phyloP scores from a whole-genome alignment of 2,113 vertebrate species.

The Podarcis raffonei region DNA sequence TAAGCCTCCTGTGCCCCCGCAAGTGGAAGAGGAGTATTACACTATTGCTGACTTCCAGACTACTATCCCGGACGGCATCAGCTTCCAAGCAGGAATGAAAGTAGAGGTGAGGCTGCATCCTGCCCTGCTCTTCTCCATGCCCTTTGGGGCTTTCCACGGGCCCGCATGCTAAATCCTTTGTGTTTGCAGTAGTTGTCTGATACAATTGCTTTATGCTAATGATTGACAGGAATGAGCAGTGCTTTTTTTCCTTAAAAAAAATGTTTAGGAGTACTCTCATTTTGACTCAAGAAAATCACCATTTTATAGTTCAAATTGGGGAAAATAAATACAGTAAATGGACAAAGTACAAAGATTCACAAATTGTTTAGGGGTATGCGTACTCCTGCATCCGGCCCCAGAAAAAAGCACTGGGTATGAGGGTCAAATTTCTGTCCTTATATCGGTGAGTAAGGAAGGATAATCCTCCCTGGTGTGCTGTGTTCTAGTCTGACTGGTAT shows the following conservation, averaged over 20 bases:
- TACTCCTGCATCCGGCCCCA: no score
- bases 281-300: no score
- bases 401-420: neutral
- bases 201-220: neutral
- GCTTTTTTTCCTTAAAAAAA: rapidly evolving
- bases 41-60: slow-evolving; percentile 99
- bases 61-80: slow-evolving; percentile 96
- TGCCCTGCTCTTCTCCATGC: neutral
- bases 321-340: no score
- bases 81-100: slow-evolving; percentile 96
- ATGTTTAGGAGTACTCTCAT: no score
- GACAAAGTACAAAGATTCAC: no score
- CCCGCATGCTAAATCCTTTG: rapidly evolving
- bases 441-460: neutral
- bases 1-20: slow-evolving; percentile 92
- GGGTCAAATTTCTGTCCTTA: neutral
- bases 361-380: no score
- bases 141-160: neutral
- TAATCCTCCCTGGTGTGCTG: no score
- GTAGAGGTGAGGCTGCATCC: slow-evolving; percentile 85
- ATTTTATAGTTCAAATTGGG: no score
- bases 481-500: neutral
- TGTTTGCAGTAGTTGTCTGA: neutral
- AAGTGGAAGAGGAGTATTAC: slow-evolving; percentile 97
- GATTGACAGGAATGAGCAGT: neutral